A percentile compares a stretch with the other conserved stretches of the same genome.
These are phyloP conservation scores for Stenoptilia bipunctidactyla DNA, from an alignment of 2,888 invertebrate species.

Conservation along the genomic window DNA sequence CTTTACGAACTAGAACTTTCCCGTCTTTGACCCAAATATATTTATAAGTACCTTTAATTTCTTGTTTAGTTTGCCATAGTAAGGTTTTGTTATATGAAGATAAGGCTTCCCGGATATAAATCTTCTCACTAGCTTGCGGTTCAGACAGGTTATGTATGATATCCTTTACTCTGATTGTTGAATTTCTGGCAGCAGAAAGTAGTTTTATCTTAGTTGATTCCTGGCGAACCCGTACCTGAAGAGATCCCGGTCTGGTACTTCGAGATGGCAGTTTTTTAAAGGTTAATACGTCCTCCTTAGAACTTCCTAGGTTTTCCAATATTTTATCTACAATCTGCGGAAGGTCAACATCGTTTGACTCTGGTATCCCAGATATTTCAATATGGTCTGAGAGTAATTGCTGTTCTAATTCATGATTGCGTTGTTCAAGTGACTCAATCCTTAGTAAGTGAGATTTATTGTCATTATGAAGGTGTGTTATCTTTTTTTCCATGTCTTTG, in stretches of 20 bases:
- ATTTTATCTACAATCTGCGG: background rate
- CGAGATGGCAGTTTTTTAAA: background rate
- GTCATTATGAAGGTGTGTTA: background rate
- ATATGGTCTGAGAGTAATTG: background rate
- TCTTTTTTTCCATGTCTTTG: slow-evolving; percentile 2
- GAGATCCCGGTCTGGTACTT: background rate
- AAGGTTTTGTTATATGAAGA: slow-evolving; percentile 4
- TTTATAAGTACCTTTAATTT: background rate
- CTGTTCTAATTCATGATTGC: slow-evolving; percentile 2
- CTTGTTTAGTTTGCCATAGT: slow-evolving; percentile 4
- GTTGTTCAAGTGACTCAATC: slow-evolving; percentile 3
- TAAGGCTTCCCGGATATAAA: slow-evolving; percentile 1
- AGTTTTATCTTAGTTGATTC: slow-evolving; percentile 1
- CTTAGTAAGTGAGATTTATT: background rate
- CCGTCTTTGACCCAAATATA: background rate
- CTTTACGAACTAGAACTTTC: background rate
- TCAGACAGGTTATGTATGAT: slow-evolving; percentile 1
- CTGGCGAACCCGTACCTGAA: slow-evolving; percentile 1
- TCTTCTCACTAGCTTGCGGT: slow-evolving; percentile 1
- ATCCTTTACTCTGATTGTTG: background rate
- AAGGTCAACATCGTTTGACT: background rate
- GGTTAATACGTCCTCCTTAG: background rate
- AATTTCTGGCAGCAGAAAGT: background rate
- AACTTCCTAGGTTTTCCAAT: background rate
- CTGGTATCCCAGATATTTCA: background rate